Percentiles rank a stretch among this genome's conserved stretches.
phyloP scores from a whole-genome alignment of 2,797 vertebrate genomes.

The Myripristis jacobus region DNA sequence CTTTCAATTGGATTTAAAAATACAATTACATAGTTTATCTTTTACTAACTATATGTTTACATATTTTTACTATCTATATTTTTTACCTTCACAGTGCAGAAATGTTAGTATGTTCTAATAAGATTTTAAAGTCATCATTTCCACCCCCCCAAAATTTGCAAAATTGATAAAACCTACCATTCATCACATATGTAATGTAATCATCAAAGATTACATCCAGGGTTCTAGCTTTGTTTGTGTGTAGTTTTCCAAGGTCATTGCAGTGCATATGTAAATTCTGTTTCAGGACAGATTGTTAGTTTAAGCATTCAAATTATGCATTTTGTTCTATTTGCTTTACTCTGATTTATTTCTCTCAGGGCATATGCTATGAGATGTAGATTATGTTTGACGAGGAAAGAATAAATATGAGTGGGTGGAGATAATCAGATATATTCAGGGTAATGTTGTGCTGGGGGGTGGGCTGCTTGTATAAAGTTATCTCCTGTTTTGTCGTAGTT shows the following conservation, averaged over 20 bases:
- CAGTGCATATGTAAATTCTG: not conserved
- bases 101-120: too few species aligned
- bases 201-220: not conserved
- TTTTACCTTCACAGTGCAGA: too few species aligned
- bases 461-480: constrained; percentile 17
- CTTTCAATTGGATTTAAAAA: too few species aligned
- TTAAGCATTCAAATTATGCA: not conserved
- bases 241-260: not conserved
- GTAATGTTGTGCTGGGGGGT: not conserved
- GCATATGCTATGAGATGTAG: not conserved
- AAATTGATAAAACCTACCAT: not conserved
- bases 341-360: constrained; percentile 5
- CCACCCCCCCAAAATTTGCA: not conserved
- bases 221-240: not conserved
- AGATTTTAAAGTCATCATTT: too few species aligned
- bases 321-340: not conserved
- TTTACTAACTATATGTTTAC: too few species aligned
- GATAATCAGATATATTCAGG: constrained; percentile 11
- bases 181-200: too few species aligned
- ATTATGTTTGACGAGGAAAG: not conserved
- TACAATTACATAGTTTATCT: too few species aligned
- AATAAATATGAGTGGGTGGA: not conserved
- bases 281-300: not conserved
- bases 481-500: constrained; percentile 15
- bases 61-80: too few species aligned